Percentiles rank a stretch among this genome's conserved stretches.
phyloP scores from a whole-genome alignment of 2,797 vertebrate genomes.

The Eleutherodactylus coqui region DNA sequence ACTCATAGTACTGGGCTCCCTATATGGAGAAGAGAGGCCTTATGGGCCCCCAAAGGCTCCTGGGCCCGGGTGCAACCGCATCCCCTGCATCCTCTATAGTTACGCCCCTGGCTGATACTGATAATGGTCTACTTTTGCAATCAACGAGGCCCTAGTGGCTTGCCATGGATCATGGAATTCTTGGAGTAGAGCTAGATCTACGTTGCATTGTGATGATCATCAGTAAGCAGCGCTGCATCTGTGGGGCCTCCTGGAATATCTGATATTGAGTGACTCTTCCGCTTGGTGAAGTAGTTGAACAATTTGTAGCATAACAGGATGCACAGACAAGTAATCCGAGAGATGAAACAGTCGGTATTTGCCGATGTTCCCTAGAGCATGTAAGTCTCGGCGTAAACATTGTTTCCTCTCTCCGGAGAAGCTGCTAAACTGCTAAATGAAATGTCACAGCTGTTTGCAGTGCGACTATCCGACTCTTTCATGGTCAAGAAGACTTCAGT shows the following conservation, averaged over 20 bases:
- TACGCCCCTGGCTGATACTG: no score
- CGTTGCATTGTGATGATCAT: not conserved
- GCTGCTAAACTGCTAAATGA: conserved; percentile 30
- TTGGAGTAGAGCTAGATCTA: not conserved
- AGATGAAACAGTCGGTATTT: conserved; percentile 53
- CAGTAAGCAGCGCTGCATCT: not conserved
- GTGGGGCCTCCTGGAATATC: not conserved
- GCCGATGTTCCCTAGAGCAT: conserved; percentile 43
- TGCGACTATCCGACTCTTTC: conserved; percentile 10
- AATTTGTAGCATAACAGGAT: conserved; percentile 31
- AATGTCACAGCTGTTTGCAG: conserved; percentile 53
- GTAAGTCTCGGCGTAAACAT: conserved; percentile 49
- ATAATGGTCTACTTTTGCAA: not conserved
- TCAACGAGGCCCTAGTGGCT: not conserved
- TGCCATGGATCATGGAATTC: not conserved
- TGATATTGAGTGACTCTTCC: not conserved
- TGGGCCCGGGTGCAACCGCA: no score
- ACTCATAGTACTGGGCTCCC: no score
- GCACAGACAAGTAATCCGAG: conserved; percentile 27
- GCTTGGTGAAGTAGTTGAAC: conserved; percentile 34
- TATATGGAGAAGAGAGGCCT: no score
- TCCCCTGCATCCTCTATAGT: no score
- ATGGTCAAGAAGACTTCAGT: conserved; percentile 52
- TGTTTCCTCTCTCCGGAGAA: conserved; percentile 35
- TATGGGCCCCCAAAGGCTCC: no score